phyloP scores from a whole-genome alignment of 2,797 vertebrate species.

The Serranus cabrilla region DNA sequence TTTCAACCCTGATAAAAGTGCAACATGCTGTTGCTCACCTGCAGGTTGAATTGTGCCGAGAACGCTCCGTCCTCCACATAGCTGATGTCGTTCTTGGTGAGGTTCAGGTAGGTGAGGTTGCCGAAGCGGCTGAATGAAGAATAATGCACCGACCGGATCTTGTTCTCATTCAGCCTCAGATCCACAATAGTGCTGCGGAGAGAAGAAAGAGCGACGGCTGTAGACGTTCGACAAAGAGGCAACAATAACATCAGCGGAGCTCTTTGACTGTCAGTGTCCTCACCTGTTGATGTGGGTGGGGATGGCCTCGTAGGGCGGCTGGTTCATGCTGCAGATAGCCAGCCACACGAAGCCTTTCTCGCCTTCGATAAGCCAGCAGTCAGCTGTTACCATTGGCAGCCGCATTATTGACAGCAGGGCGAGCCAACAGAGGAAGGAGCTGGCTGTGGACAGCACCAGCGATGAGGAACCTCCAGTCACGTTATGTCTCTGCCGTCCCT shows the following conservation, averaged over 20 bases:
- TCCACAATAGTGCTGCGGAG: slow-evolving; percentile 94
- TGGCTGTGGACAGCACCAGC: slow-evolving; percentile 72
- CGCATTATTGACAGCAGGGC: slow-evolving; percentile 87
- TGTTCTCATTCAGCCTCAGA: slow-evolving; percentile 97
- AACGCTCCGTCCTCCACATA: slow-evolving; percentile 97
- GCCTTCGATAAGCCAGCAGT: slow-evolving; percentile 99
- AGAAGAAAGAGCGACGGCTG: slow-evolving; percentile 23
- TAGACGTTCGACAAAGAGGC: neutral
- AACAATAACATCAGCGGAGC: neutral
- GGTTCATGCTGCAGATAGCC: slow-evolving; percentile 99
- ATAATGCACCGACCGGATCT: slow-evolving; percentile 95
- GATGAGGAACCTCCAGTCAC: slow-evolving; percentile 74
- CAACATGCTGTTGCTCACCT: slow-evolving; percentile 77
- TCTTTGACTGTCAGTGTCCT: neutral
- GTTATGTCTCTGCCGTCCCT: slow-evolving; percentile 81
- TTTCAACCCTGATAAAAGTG: neutral
- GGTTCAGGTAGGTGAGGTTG: slow-evolving; percentile 98
- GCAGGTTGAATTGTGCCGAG: slow-evolving; percentile 96
- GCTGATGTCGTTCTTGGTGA: slow-evolving; percentile 98
- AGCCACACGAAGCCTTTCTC: slow-evolving; percentile 99
- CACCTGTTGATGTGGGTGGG: slow-evolving; percentile 95
- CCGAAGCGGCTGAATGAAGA: slow-evolving; percentile 97
- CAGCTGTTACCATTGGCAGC: slow-evolving; percentile 85
- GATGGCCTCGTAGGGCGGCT: slow-evolving; percentile 96
- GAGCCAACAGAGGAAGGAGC: slow-evolving; percentile 89